Evolutionary conservation across 2,797 vertebrate species (phyloP), one percentile per base, ranked within the genome.

Genomic region (Sebastes steindachneri): DNA sequence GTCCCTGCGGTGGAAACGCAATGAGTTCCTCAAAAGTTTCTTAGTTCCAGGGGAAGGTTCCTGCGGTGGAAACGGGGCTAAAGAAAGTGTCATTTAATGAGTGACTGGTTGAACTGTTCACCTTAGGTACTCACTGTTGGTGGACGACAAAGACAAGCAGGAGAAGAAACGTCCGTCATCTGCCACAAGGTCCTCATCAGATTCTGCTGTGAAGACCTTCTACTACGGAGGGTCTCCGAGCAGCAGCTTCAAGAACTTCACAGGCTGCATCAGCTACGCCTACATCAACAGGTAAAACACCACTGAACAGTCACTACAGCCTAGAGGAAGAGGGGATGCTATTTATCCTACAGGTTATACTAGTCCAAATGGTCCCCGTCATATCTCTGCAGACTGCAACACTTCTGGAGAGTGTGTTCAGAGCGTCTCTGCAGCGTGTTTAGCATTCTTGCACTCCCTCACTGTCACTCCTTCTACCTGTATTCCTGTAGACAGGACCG

Each of bases 221-320:
- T 99, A 98, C 86, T 97, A 97, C 4, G 98, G 98, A 1, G 98
- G 98, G 2, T 97, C 97, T 80, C 96, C 97, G 0, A 82, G 92
- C 85, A 96, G 92, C 92, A 96, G 94, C 76, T 95, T 96, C 77
- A 96, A 94, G 82, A 99, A 99, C 87, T 98, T 99, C 91, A 98
- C 97, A 0, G 98, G 98, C 71, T 99, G 98, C 83, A 99, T 99
- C 94, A 98, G 97, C 91, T 96, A 98, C 0, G 96, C 97, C 63
- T 99, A 99, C 93, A 97, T 99, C 84, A 97, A 96, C 94, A 97
- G 97, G 98, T 99, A 93, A 68, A 29, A 25, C 21, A 3, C n/a
- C 2, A 35, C 15, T 26, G 4, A 25, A 55, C 9, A 8, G 2
- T 59, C 31, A 17, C 15, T 21, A 2, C 19, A 28, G 28, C 28